Evolutionary conservation across 2,888 invertebrate species (phyloP), one percentile per base, ranked within the genome.

Genomic region (Platypus cylindrus): DNA sequence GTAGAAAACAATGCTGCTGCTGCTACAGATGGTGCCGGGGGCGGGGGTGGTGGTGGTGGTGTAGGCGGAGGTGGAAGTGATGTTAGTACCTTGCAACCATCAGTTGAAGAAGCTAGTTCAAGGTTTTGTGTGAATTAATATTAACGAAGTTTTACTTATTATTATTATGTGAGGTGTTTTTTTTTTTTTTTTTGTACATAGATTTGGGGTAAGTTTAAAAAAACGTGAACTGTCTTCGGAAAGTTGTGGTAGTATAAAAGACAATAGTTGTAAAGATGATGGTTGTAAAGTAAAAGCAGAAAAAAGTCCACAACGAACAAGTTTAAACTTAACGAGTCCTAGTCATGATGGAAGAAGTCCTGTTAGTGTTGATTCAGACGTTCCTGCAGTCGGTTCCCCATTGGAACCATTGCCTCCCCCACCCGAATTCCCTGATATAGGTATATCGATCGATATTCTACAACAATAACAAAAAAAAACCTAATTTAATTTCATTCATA

Each of bases 41-140:
- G n/a, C n/a, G n/a, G n/a, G n/a, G n/a, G n/a, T n/a, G n/a, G n/a
- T n/a, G 32, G 28, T 4, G 36, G 41, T 29, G 45, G 44, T 24
- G 29, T 27, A 12, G 23, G 25, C 49, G 54, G 51, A 28, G 47
- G 44, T 28, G 48, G 45, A 30, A 49, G 48, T 40, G 74, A 75
- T 50, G 70, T 73, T 12, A 69, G 69, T 42, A 73, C 71, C 37
- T 66, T 68, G 14, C 74, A 79, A 23, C 78, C 77, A 12, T 75
- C 74, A 26, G 75, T 78, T 2, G 77, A 78, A 56, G 78, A 79
- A 55, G 76, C 78, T 30, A 78, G 78, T 49, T 75, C 75, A 15
- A 31, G 43, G 41, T 42, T 20, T 20, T 20, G 9, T 20, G 20
- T 20, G 9, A 7, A 20, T 20, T 9, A 7, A 9, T 20, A 20